Base-by-base conservation (phyloP, 2,113 vertebrate species). In the Cyanoramphus novaezelandiae region DNA sequence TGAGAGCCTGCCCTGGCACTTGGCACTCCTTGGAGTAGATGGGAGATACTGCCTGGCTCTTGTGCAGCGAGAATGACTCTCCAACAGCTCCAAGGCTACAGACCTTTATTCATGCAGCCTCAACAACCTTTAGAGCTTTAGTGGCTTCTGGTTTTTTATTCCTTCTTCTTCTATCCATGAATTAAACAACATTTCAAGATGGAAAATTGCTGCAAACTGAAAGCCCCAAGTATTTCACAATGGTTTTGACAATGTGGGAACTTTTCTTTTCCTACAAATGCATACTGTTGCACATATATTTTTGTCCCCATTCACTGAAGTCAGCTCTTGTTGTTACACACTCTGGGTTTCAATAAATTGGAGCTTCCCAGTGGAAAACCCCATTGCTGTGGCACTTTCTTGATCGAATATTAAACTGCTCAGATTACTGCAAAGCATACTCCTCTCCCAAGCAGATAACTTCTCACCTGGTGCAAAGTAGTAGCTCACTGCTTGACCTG, bases 101-200 rank as follows among this genome's bases (percentile, higher is more conserved):
- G 82, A 79, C 69, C 53, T 91, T 67, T 91, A 62, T 69, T 82
- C 3, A 1, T 11, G 49, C 37, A 75, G 55, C 31, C 69, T 78
- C 60, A 84, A 74, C 62, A 96, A 75, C 60, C 33, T 84, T 84
- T 43, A 78, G 11, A 43, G 43, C 16, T 76, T 89, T 78, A 62
- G 77, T 33, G 25, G 29, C 7, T 43, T 43, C 18, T 52, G 46
- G 35, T 24, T 63, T 57, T 17, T 31, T 23, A 37, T 29, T 13
- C 8, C 7, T 27, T 7, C 31, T 82, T 63, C 24, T 92, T 52
- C 59, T 91, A 6, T 1, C 0, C 84, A 71, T 59, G 60, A 89
- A 89, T 87, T 81, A 89, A 89, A 55, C 23, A 87, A 78, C 41
- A 84, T 82, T 78, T 87, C 81, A 91, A 78, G 55, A 78, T 17